Conservation (phyloP, 1,140 invertebrate species). For the Littorina saxatilis region DNA sequence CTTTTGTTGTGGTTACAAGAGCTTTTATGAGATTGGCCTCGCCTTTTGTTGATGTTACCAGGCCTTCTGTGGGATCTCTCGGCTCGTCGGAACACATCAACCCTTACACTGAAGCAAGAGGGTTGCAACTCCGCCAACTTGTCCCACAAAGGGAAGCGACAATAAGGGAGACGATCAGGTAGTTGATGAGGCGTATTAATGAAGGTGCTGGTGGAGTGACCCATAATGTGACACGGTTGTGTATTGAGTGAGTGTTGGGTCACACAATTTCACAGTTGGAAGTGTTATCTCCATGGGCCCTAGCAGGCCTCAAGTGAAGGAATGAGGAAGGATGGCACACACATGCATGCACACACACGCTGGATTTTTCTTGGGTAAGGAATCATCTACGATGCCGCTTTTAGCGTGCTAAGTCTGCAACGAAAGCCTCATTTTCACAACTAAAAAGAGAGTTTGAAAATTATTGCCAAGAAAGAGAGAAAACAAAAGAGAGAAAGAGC, state of each 20-base stretch:
- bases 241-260: not conserved
- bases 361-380: not conserved
- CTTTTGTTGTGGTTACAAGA: no score
- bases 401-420: no score
- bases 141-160: not conserved
- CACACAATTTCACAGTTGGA: not conserved
- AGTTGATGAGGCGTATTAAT: not conserved
- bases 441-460: no score
- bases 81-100: not conserved
- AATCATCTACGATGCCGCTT: not conserved
- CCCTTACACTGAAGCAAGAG: not conserved
- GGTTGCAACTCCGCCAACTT: not conserved
- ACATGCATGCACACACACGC: slow-evolving; percentile 8
- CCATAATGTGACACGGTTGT: not conserved
- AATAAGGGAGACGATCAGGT: not conserved
- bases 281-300: no score
- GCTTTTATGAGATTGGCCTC: no score
- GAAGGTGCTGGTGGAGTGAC: not conserved
- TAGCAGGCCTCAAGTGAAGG: no score
- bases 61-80: no score
- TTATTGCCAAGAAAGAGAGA: no score
- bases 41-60: no score
- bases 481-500: no score
- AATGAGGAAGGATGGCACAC: not conserved
- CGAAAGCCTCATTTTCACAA: no score